Evolutionary conservation across 2,113 vertebrate genomes (phyloP).

Genomic region (Eleginops maclovinus): DNA sequence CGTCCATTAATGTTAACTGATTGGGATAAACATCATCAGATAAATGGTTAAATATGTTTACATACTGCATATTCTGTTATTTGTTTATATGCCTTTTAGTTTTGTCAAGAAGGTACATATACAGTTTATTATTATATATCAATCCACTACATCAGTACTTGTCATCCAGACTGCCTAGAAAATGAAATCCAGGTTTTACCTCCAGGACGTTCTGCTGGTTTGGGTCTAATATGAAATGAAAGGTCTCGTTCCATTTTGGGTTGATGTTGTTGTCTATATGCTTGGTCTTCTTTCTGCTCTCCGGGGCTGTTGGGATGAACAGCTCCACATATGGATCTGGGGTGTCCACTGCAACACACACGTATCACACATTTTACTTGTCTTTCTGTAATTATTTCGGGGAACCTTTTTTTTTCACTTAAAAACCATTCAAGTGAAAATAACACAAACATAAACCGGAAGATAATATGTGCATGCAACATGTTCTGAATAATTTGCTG

Average conservation of each 20-base stretch:
- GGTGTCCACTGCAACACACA: slow-evolving; percentile 89
- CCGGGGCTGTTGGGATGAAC: slow-evolving; percentile 92
- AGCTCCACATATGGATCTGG: slow-evolving; percentile 97
- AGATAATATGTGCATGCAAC: background rate
- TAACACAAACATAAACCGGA: background rate
- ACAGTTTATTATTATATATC: no score
- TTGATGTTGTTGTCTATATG: slow-evolving; percentile 95
- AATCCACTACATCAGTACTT: background rate
- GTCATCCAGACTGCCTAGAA: background rate
- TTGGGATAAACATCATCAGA: slow-evolving; percentile 30
- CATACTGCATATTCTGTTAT: background rate
- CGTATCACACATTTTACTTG: background rate
- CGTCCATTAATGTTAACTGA: slow-evolving; percentile 97
- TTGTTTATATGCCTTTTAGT: background rate
- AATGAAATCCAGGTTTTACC: slow-evolving; percentile 77
- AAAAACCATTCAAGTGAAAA: background rate
- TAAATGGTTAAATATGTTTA: background rate
- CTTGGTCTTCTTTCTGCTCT: slow-evolving; percentile 92
- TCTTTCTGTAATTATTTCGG: background rate
- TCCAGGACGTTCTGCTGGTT: slow-evolving; percentile 93
- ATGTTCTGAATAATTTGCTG: background rate
- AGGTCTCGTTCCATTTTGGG: slow-evolving; percentile 94
- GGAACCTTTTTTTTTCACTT: background rate
- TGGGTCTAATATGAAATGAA: slow-evolving; percentile 95
- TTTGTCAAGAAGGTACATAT: background rate